phyloP scores from a whole-genome alignment of 1,140 invertebrate genomes.

The Heliconius hermathena region DNA sequence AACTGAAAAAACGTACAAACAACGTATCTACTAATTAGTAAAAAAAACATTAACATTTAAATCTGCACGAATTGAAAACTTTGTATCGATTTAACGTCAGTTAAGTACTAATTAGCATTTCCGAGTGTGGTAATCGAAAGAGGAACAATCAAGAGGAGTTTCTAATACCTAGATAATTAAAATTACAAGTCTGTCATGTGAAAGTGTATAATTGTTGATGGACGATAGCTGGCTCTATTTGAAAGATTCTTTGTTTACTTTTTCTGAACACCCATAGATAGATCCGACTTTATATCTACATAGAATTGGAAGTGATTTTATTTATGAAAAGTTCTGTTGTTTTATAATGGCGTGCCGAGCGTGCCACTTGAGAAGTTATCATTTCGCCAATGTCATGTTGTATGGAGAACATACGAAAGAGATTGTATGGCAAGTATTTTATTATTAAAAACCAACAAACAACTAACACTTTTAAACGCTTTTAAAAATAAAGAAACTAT shows the following conservation, averaged over 20 bases:
- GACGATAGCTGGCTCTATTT: not conserved
- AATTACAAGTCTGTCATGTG: conserved; percentile 1
- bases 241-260: conserved; percentile 15
- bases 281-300: not conserved
- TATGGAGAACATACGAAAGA: no score
- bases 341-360: no score
- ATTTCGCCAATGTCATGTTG: no score
- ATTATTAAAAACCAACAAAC: no score
- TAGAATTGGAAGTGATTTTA: not conserved
- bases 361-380: no score
- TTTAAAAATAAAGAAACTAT: no score
- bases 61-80: not conserved
- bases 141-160: not conserved
- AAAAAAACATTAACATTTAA: not conserved
- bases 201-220: conserved; percentile 9
- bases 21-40: no score
- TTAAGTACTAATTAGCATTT: not conserved
- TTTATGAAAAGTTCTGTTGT: not conserved
- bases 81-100: not conserved
- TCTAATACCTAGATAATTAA: conserved; percentile 1
- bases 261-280: not conserved
- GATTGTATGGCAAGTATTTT: no score
- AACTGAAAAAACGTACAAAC: no score
- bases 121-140: not conserved
- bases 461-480: no score